Percentiles rank a stretch among this genome's conserved stretches.
phyloP scores from a whole-genome alignment of 2,113 vertebrate species.

The Reinhardtius hippoglossoides region DNA sequence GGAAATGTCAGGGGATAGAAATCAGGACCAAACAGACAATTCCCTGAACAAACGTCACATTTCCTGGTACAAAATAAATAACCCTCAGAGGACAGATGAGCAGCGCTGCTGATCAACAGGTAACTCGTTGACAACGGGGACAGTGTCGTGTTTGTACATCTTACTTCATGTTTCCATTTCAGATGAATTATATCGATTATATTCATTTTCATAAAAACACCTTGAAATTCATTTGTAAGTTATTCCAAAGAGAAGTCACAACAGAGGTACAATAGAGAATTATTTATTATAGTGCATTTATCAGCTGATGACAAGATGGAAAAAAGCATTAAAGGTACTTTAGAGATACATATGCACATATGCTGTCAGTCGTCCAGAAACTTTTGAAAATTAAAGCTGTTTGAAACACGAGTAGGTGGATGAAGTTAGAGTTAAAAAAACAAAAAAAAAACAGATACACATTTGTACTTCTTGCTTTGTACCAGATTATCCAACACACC shows the following conservation, averaged over 20 bases:
- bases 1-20: no score
- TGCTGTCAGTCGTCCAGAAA: conserved; percentile 65
- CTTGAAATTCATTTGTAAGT: no score
- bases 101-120: no score
- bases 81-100: no score
- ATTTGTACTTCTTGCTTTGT: conserved; percentile 67
- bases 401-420: conserved; percentile 70
- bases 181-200: no score
- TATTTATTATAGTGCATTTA: conserved; percentile 86
- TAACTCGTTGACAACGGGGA: no score
- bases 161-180: no score
- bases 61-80: no score
- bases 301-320: conserved; percentile 81
- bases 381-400: conserved; percentile 75
- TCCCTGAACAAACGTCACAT: no score
- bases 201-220: no score
- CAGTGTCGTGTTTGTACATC: no score
- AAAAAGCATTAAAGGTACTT: conserved; percentile 56
- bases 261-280: conserved; percentile 77
- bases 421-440: conserved; percentile 48
- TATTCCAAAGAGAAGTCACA: neutral
- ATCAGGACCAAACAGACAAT: no score
- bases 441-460: conserved; percentile 60
- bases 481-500: conserved; percentile 35
- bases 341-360: conserved; percentile 52